Evolutionary conservation across 2,888 invertebrate genomes (phyloP).

Genomic region (Papilio protenor): DNA sequence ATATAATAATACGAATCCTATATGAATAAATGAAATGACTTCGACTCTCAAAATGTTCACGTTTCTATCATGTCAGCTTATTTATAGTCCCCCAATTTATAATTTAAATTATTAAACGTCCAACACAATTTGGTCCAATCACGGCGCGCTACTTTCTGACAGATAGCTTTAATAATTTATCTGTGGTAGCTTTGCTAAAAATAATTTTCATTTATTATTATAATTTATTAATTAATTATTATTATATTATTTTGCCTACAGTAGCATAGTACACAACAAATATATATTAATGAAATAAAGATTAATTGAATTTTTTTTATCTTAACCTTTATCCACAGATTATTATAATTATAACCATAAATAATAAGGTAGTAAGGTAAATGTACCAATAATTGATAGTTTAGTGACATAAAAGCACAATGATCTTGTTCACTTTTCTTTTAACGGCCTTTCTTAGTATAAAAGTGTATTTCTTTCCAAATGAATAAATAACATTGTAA

Average conservation of each 20-base stretch:
- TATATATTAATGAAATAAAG: too few relatives aligned
- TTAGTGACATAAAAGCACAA: too few relatives aligned
- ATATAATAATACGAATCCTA: background rate
- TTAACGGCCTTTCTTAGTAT: too few relatives aligned
- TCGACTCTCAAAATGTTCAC: background rate
- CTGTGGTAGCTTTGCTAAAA: background rate
- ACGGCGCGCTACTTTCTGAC: background rate
- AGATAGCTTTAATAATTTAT: slow-evolving; percentile 2
- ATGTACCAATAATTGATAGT: too few relatives aligned
- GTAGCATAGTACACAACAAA: too few relatives aligned
- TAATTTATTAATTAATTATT: background rate
- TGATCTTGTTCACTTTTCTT: too few relatives aligned
- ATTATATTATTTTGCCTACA: background rate
- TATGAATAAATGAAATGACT: slow-evolving; percentile 14
- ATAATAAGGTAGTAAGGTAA: too few relatives aligned
- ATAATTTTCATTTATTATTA: background rate
- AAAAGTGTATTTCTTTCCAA: background rate
- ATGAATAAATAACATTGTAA: background rate
- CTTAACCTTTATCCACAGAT: too few relatives aligned
- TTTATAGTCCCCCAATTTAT: slow-evolving; percentile 10
- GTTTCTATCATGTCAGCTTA: background rate
- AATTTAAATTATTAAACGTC: slow-evolving; percentile 5
- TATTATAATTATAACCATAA: too few relatives aligned
- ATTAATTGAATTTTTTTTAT: too few relatives aligned
- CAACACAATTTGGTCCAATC: slow-evolving; percentile 8